phyloP scores from a whole-genome alignment of 2,113 vertebrate genomes.

The Coregonus clupeaformis region DNA sequence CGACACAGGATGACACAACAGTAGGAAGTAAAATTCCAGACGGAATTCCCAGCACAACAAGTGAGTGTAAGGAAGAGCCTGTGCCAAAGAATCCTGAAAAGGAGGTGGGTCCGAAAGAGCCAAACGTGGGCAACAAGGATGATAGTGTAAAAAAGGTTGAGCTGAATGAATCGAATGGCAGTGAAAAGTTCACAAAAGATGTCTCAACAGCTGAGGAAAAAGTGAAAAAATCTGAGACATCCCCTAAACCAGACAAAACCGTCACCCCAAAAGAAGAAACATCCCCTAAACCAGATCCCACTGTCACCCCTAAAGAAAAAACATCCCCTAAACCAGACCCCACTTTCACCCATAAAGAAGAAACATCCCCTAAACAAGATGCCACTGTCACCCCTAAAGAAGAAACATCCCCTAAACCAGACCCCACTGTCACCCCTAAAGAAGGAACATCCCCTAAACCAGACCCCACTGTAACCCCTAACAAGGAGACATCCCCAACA shows the following conservation, averaged over 20 bases:
- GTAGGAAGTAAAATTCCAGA: neutral
- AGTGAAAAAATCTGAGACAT: neutral
- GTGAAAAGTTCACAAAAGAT: slow-evolving; percentile 5
- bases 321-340: no score
- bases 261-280: no score
- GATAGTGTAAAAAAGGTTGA: slow-evolving; percentile 2
- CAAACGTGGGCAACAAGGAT: slow-evolving; percentile 9
- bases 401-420: slow-evolving; percentile 18
- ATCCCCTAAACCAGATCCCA: accelerated
- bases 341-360: no score
- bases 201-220: neutral
- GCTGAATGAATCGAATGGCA: no score
- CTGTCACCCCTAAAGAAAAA: no score
- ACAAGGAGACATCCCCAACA: no score
- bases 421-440: neutral
- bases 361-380: no score
- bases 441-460: no score
- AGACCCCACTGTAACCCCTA: no score
- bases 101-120: neutral
- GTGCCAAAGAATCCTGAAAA: neutral
- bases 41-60: neutral
- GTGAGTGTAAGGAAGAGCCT: no score
- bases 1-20: no score
- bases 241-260: neutral
- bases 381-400: neutral